Base-by-base conservation (phyloP, 2,113 vertebrate species). In the Ochotona princeps region DNA sequence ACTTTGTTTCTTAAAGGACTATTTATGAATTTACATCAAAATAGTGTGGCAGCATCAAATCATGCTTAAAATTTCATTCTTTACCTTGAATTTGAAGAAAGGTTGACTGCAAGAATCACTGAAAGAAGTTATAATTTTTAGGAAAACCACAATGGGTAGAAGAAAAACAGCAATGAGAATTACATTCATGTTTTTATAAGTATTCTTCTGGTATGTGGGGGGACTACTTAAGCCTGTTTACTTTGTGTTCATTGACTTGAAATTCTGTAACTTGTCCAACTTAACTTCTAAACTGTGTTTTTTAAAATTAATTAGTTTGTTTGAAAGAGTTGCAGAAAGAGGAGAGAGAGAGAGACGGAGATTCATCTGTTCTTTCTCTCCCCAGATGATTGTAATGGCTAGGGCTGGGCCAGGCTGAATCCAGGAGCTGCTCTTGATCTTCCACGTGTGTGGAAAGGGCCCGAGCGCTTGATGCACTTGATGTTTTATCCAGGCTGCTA, bases 61-160 rank as follows among this genome's bases (percentile, higher is more conserved):
- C 73, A 4, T 74, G 5, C n/a, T 66, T 86, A n/a, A 95, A 89
- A 92, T 87, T 47, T 21, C n/a, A 74, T 76, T n/a, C 75, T 85
- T 44, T 4, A n/a, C 4, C 38, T 26, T 82, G 65, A 80, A 85
- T 78, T 44, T 51, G 70, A 73, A 25, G 11, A 60, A 70, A 83
- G 6, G 26, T 70, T 21, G 82, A 75, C 28, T 73, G 54, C n/a
- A 69, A 38, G 17, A 90, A 18, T 85, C 23, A 75, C 21, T 32
- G 17, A 93, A 38, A 76, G 92, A 65, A 57, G 49, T 78, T 26
- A 25, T 0, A 65, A n/a, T 49, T 44, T 51, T 14, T 73, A 78
- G 44, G 26, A 38, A 78, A 94, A 78, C 8, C 23, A 78, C 25
- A 87, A 20, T 28, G 21, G 8, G 32, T 60, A 49, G 18, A 14